phyloP scores from a whole-genome alignment of 2,113 vertebrate species.

The Crotophaga sulcirostris region DNA sequence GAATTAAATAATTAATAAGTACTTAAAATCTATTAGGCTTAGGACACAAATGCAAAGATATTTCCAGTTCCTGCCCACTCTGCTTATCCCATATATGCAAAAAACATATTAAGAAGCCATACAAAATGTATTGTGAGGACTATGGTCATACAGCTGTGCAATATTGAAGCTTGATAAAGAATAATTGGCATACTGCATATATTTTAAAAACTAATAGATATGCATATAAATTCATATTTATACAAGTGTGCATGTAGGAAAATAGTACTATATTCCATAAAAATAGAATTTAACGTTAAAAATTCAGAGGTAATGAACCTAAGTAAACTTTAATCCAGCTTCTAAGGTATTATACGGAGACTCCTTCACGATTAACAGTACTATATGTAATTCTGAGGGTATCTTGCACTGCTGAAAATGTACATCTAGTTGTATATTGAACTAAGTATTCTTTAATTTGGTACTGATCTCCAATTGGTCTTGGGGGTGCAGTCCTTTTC shows the following conservation, averaged over 20 bases:
- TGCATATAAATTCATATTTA: not conserved
- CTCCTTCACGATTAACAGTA: not conserved
- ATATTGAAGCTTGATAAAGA: not conserved
- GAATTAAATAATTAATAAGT: not conserved
- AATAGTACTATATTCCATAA: not conserved
- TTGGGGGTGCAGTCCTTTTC: accelerated
- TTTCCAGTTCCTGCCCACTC: not conserved
- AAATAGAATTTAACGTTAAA: not conserved
- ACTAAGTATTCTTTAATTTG: not conserved
- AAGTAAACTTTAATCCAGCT: not conserved
- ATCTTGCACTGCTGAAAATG: not conserved
- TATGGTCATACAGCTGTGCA: accelerated
- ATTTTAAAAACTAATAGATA: not conserved
- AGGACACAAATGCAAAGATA: not conserved
- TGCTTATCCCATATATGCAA: not conserved
- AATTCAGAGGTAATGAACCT: not conserved
- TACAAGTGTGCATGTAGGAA: accelerated
- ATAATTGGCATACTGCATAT: not conserved
- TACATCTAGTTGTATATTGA: not conserved
- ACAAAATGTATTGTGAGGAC: not conserved
- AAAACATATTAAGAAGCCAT: not conserved
- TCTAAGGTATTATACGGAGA: not conserved
- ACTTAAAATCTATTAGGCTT: not conserved
- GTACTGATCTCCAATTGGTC: not conserved
- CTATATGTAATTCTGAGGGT: not conserved